A percentile compares a stretch with the other conserved stretches of the same genome.
Conservation (phyloP, 2,797 vertebrate species). For the Poeciliopsis turneri region DNA sequence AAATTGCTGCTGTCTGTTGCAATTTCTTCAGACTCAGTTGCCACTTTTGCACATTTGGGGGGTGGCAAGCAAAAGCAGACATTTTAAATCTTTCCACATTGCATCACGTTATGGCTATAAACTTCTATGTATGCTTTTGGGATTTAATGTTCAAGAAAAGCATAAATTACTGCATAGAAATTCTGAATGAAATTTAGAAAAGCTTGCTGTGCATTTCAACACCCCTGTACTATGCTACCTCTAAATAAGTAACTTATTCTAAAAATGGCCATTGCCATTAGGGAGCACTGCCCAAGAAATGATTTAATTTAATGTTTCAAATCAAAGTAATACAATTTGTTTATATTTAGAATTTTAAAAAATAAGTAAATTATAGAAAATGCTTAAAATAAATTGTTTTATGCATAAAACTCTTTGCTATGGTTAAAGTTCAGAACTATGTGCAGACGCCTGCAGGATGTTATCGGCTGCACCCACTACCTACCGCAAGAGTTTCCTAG, state of each 20-base stretch:
- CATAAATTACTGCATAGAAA: not conserved
- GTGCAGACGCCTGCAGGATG: too few species aligned
- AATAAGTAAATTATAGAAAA: too few species aligned
- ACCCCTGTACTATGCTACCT: not conserved
- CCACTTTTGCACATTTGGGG: not conserved
- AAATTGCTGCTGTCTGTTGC: not conserved
- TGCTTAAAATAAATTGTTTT: too few species aligned
- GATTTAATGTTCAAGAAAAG: not conserved
- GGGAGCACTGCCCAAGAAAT: too few species aligned
- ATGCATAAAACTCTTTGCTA: too few species aligned
- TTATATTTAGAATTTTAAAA: too few species aligned
- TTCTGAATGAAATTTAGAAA: not conserved
- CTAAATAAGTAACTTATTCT: not conserved
- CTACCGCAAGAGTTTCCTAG: too few species aligned
- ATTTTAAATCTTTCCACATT: not conserved
- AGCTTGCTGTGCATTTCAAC: not conserved
- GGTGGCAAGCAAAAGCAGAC: not conserved
- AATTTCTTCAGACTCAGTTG: conserved; percentile 2
- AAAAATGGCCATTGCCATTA: too few species aligned
- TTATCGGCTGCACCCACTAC: too few species aligned
- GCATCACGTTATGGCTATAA: not conserved
- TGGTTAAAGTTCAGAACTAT: too few species aligned
- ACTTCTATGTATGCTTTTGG: not conserved
- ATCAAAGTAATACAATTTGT: too few species aligned
- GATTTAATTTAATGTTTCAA: too few species aligned